Conservation (phyloP, 2,113 vertebrate genomes). For the Myodes glareolus region DNA sequence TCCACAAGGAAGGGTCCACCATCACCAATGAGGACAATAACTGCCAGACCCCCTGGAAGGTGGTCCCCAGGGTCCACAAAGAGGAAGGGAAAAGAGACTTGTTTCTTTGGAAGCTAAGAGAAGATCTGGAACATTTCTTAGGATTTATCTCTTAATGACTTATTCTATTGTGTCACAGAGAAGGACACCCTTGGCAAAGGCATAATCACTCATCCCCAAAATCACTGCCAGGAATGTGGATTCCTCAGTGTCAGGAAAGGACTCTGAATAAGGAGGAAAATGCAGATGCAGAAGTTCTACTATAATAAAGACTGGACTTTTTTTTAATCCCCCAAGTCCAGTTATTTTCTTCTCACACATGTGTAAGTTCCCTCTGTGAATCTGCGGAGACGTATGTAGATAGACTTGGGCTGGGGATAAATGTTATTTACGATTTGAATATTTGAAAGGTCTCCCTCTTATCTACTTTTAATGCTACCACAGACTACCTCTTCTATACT, state of each 20-base stretch:
- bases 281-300: not conserved
- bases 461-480: not conserved
- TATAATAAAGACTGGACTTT: conserved; percentile 20
- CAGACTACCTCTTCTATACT: conserved; percentile 3
- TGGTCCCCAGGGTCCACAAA: not conserved
- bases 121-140: conserved; percentile 38
- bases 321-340: conserved; percentile 46
- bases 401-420: not conserved
- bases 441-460: not conserved
- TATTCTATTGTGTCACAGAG: conserved; percentile 34
- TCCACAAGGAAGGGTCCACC: not conserved
- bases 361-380: not conserved
- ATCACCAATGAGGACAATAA: not conserved
- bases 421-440: conserved; percentile 16
- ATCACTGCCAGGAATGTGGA: conserved; percentile 41
- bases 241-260: conserved; percentile 56
- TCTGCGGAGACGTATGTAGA: not conserved
- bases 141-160: conserved; percentile 45
- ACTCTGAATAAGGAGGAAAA: conserved; percentile 49
- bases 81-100: not conserved
- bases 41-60: not conserved
- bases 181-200: conserved; percentile 29
- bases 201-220: conserved; percentile 37
- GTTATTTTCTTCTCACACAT: conserved; percentile 39
- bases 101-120: not conserved